Base-by-base conservation (phyloP, 2,113 vertebrate species). In the Daboia siamensis region DNA sequence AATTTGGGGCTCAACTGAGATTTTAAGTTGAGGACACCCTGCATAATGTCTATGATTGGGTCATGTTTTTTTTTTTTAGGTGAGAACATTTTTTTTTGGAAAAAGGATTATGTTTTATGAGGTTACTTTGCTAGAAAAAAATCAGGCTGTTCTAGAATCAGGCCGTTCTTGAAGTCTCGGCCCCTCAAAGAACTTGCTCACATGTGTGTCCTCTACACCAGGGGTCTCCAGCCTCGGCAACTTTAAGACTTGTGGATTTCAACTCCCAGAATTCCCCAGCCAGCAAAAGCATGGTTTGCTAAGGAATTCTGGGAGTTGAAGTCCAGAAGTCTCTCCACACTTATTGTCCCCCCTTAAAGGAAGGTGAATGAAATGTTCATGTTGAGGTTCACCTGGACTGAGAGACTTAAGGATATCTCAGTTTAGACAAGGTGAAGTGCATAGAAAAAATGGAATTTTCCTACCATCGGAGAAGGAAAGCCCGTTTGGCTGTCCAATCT, bases 41-140 rank as follows among this genome's bases (percentile, higher is more conserved):
- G 97, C 97, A 95, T 95, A 96, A 97, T 97, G 96, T 95, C 96
- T 93, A 95, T 90, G 93, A 93, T 93, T 96, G 95, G 94, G 96
- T 95, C 97, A 93, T 96, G 96, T 94, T 84, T 96, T 97, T 95
- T 95, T 96, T 97, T 95, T 95, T 95, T 51, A 39, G 95, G 94
- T 96, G 96, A 96, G 54, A 88, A 96, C 97, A 96, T 97, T 96
- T 96, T 93, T 93, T 97, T 97, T 97, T 95, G 92, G 92, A 96
- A 95, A 92, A 97, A 97, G 96, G 96, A 96, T 8, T 80, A 96
- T 96, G 97, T 97, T 97, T 97, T 97, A 97, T 90, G 95, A 97
- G 95, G 95, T 95, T 74, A 39, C 2, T 33, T 74, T 74, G 5
- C 15, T 74, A 39, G n/a, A 1, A 39, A 74, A 39, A 52, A 97